Conservation (phyloP, 2,113 vertebrate species). For the Rhinolophus sinicus region DNA sequence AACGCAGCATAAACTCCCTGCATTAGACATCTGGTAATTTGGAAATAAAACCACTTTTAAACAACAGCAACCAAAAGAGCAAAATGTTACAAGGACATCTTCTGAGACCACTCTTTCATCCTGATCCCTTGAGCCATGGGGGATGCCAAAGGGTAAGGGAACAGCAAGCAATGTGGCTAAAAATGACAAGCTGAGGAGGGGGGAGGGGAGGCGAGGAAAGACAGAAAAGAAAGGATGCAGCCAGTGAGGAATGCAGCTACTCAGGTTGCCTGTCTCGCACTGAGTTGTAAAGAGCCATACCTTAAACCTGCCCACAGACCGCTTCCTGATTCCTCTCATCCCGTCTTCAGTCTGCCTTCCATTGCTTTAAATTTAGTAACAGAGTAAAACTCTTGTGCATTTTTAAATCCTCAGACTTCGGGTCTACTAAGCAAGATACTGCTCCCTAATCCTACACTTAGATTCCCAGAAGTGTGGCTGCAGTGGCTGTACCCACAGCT, state of each 20-base stretch:
- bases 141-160: not conserved
- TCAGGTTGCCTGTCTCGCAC: not conserved
- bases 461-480: not conserved
- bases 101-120: not conserved
- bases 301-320: not conserved
- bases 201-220: not conserved
- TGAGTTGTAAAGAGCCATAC: not conserved
- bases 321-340: not conserved
- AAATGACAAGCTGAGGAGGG: not conserved
- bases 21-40: not conserved
- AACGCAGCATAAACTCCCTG: not conserved
- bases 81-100: not conserved
- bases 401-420: not conserved
- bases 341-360: not conserved
- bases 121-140: not conserved
- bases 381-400: not conserved
- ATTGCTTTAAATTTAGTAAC: not conserved
- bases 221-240: not conserved
- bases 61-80: slow-evolving; percentile 14
- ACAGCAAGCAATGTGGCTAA: not conserved
- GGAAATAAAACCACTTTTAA: not conserved
- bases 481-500: not conserved
- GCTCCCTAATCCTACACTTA: not conserved
- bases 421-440: not conserved
- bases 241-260: not conserved